Base-by-base conservation (phyloP, 2,888 invertebrate genomes). In the Molorchus minor region DNA sequence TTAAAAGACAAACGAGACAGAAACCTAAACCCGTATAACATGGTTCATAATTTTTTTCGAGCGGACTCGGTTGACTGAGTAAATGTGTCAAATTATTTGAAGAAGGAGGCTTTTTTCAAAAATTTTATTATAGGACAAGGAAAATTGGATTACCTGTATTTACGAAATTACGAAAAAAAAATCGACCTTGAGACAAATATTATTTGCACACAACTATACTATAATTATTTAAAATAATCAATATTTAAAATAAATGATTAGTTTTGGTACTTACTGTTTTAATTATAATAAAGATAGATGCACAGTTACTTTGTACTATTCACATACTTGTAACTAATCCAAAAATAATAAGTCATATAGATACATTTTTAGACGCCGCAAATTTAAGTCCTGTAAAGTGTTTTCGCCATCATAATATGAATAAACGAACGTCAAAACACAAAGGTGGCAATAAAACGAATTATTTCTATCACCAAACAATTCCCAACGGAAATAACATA, bases 31-130 rank as follows among this genome's bases (percentile, higher is more conserved):
- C 25, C 4, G 8, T 25, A 33, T 33, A 5, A 33, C 12, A 33
- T 12, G 33, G 33, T 33, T 30, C 30, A 17, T 30, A 16, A 17
- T 30, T 7, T 4, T 29, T 25, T 45, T 25, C 16, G 17, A 30
- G 8, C 17, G n/a, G 45, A 15, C 5, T 30, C 30, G 45, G 45
- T 16, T 15, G 8, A 30, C 30, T 45, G 17, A 15, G n/a, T 5
- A 45, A 30, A 7, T 30, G 15, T 30, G 45, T 30, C 45, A 45
- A 10, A 45, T 30, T 2, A 45, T 10, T 29, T 43, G 25, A 13
- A 20, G 1, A 43, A 25, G 25, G 20, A 45, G 15, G 21, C n/a
- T n/a, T 13, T 12, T 43, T 43, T 15, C 21, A 25, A 13, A 43
- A 43, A 43, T 43, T 25, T 10, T 5, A 33, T 33, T 33, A n/a